Evolutionary conservation across 2,113 vertebrate species (phyloP).

Genomic region (Cyanocitta stelleri): DNA sequence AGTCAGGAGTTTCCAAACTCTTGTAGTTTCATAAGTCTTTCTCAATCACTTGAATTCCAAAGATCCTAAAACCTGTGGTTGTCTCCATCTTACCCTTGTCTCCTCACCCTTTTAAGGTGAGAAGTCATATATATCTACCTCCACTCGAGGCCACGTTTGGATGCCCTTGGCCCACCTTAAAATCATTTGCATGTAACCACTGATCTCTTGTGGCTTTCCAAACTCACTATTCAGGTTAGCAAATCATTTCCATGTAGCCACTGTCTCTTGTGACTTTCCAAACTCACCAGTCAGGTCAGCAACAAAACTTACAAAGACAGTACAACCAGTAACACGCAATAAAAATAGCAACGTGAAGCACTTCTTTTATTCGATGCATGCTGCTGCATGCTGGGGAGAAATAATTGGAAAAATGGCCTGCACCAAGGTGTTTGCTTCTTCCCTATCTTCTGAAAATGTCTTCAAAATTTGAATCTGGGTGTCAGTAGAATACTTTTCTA

Average conservation of each 20-base stretch:
- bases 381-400: not conserved
- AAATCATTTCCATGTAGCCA: not conserved
- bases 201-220: not conserved
- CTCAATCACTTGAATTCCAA: not conserved
- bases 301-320: not conserved
- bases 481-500: not conserved
- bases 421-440: not conserved
- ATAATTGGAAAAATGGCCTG: not conserved
- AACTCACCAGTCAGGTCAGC: not conserved
- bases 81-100: not conserved
- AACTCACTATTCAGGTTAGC: not conserved
- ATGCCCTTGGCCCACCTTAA: not conserved
- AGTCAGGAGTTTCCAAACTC: not conserved
- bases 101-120: not conserved
- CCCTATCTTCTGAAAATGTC: not conserved
- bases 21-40: not conserved
- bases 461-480: not conserved
- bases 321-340: not conserved
- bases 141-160: not conserved
- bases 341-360: not conserved
- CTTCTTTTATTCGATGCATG: not conserved
- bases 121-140: not conserved
- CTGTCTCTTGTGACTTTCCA: not conserved
- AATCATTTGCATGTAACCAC: not conserved
- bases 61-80: not conserved